A percentile compares a stretch with the other conserved stretches of the same genome.
Evolutionary conservation across 2,113 vertebrate species (phyloP).

Genomic region (Alaudala cheleensis): DNA sequence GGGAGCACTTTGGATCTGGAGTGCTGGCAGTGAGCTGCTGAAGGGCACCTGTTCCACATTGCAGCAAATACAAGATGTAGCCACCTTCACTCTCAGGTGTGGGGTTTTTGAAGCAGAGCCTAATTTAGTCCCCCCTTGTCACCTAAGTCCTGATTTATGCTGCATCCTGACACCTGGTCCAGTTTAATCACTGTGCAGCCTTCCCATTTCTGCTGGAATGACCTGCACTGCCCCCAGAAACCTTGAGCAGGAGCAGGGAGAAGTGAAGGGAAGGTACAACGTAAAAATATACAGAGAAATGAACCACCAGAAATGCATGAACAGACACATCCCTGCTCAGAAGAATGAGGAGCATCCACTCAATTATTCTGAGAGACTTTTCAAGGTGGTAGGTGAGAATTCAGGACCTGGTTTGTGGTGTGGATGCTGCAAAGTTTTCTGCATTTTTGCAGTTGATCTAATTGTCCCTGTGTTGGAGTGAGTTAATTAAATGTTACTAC

Average conservation of each 20-base stretch:
- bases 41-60: neutral
- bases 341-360: neutral
- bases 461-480: neutral
- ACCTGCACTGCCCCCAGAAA: neutral
- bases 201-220: neutral
- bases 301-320: neutral
- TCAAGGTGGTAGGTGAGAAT: neutral
- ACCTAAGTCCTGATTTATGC: neutral
- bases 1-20: neutral
- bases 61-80: neutral
- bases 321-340: neutral
- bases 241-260: neutral
- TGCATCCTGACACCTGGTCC: neutral
- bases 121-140: neutral
- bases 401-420: neutral
- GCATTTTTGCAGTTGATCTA: neutral
- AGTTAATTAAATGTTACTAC: constrained; percentile 49
- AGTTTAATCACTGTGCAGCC: neutral
- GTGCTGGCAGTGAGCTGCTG: neutral
- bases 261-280: neutral
- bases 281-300: neutral
- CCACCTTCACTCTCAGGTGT: neutral
- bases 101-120: neutral
- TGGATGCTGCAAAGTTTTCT: neutral
- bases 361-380: neutral